Evolutionary conservation across 2,113 vertebrate species (phyloP), one percentile per base, ranked within the genome.

Genomic region (Microcebus griseorufus): DNA sequence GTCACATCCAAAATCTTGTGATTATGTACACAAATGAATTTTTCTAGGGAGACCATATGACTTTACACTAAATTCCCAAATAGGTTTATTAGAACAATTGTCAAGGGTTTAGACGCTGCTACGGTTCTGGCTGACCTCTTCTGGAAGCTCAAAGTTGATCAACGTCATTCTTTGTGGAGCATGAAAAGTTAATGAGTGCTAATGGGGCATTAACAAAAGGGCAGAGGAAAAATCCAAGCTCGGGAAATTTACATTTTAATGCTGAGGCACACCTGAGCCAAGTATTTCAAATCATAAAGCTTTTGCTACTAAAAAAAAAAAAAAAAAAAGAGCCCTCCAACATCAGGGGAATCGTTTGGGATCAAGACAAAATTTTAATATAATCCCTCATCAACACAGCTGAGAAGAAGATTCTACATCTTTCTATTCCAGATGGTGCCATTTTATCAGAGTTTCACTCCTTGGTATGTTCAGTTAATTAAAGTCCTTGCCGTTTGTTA

Each of bases 401-500:
- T 78, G 81, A 32, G 3, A 34, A 96, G 45, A 95, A 48, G 75
- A 81, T 16, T 98, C 90, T 89, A 96, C 84, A 88, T 84, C 90
- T 27, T 95, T 96, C 65, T 89, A 64, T 90, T 87, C 76, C 98
- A 98, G 97, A 97, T 97, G 97, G 98, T 96, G 94, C 0, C 0
- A 96, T 95, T 97, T 95, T 94, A 97, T 97, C 73, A 75, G 96
- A 97, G 65, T 96, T 94, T 93, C 53, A 72, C 27, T 85, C n/a
- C 75, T 95, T 93, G 85, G 8, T 94, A 75, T 93, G 89, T 85
- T 97, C 88, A 58, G 96, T 98, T 98, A 98, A 98, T 99, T 98
- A 97, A 98, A 96, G 91, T 23, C 69, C n/a, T 97, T 83, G 97
- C 97, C 80, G 39, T 69, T 55, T 76, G 91, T 95, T 98, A 98